A percentile compares a stretch with the other conserved stretches of the same genome.
Evolutionary conservation across 2,797 vertebrate genomes (phyloP).

Genomic region (Xenops minutus): DNA sequence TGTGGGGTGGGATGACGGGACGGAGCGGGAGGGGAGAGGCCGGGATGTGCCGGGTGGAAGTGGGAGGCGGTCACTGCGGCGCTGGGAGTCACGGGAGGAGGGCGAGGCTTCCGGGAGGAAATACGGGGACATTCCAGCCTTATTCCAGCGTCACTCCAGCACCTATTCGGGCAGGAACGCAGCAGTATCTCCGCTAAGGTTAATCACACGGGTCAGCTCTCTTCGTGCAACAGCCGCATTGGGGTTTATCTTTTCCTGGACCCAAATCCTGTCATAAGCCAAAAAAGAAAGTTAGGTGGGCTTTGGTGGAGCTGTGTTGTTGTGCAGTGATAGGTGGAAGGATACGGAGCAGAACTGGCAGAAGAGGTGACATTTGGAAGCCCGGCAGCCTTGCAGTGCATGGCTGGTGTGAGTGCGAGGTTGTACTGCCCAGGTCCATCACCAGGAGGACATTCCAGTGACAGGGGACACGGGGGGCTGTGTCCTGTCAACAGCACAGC

Average conservation of each 20-base stretch:
- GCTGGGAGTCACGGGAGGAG: background rate
- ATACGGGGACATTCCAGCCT: rapidly evolving
- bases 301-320: background rate
- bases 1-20: too few relatives aligned
- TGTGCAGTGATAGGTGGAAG: background rate
- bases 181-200: rapidly evolving
- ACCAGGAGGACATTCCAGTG: background rate
- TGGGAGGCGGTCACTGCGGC: background rate
- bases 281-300: background rate
- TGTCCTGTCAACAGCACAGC: background rate
- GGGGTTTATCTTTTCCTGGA: background rate
- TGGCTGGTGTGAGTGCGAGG: too few relatives aligned
- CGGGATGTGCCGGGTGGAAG: background rate
- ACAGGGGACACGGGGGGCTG: background rate
- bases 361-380: background rate
- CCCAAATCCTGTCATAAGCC: background rate
- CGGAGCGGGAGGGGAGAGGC: too few relatives aligned
- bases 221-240: rapidly evolving
- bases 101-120: background rate
- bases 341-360: background rate
- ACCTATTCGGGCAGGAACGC: rapidly evolving
- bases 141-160: rapidly evolving
- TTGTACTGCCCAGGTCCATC: background rate
- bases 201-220: background rate
- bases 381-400: background rate